Conservation (phyloP, 2,888 invertebrate species). For the Alviniconcha strummeri region DNA sequence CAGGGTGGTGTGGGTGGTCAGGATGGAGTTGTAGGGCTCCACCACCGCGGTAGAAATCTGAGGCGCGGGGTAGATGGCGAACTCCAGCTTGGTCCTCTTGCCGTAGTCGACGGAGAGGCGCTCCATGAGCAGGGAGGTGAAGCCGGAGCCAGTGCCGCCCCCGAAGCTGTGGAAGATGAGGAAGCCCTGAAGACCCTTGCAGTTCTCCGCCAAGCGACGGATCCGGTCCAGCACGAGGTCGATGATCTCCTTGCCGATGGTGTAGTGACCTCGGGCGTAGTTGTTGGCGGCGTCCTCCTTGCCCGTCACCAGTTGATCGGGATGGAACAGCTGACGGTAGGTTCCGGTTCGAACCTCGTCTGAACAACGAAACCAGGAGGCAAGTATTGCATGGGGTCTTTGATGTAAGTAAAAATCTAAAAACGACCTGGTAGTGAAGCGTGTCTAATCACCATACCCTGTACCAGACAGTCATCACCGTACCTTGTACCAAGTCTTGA, state of each 20-base stretch:
- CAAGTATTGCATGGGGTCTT: no score
- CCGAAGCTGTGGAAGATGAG: slow-evolving; percentile 37
- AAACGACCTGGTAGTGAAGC: no score
- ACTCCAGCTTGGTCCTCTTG: slow-evolving; percentile 35
- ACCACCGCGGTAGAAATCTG: slow-evolving; percentile 36
- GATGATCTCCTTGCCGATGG: slow-evolving; percentile 38
- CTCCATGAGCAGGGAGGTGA: slow-evolving; percentile 39
- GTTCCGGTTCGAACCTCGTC: slow-evolving; percentile 34
- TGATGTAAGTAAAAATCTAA: no score
- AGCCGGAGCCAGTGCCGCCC: slow-evolving; percentile 35
- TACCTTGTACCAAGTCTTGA: no score
- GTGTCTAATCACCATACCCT: no score
- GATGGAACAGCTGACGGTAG: slow-evolving; percentile 39
- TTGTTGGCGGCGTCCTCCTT: slow-evolving; percentile 41
- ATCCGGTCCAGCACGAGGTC: slow-evolving; percentile 36
- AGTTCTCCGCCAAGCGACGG: slow-evolving; percentile 35
- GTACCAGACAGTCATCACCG: no score
- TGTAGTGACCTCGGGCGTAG: slow-evolving; percentile 40
- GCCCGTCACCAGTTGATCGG: slow-evolving; percentile 38
- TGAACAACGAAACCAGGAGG: background rate
- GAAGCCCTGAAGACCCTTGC: slow-evolving; percentile 36
- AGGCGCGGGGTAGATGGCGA: slow-evolving; percentile 40
- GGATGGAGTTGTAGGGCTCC: slow-evolving; percentile 43
- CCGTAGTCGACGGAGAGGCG: slow-evolving; percentile 39
- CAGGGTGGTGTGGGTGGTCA: slow-evolving; percentile 76